Conservation (phyloP, 2,888 invertebrate species). For the Cremastobaeus sp. region DNA sequence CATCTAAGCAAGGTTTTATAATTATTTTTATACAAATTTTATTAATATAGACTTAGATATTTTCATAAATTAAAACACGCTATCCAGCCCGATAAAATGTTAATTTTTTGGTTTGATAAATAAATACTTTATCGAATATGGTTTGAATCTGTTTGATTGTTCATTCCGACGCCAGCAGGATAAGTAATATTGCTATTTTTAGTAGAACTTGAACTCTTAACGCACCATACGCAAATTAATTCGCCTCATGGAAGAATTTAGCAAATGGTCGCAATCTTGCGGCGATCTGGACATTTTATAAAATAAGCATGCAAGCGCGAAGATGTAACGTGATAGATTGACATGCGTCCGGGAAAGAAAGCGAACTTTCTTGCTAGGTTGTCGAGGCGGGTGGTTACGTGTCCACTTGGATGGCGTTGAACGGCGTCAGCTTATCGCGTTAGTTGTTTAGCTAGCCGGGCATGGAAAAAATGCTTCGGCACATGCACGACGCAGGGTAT, state of each 20-base stretch:
- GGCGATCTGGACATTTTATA: constrained; percentile 23
- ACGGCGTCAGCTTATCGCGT: constrained; percentile 71
- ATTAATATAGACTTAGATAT: background rate
- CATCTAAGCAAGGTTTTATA: constrained; percentile 16
- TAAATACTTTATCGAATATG: constrained; percentile 2
- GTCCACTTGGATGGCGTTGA: constrained; percentile 65
- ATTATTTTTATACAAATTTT: constrained; percentile 36
- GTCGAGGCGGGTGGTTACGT: constrained; percentile 56
- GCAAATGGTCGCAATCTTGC: constrained; percentile 27
- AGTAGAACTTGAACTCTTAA: too few relatives aligned
- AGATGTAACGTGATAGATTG: constrained; percentile 48
- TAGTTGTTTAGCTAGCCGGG: constrained; percentile 56
- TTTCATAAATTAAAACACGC: background rate
- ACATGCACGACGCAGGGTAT: constrained; percentile 72
- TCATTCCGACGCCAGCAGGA: background rate
- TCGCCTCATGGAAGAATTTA: constrained; percentile 6
- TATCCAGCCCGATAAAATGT: background rate
- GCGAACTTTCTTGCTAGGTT: constrained; percentile 56
- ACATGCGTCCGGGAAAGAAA: constrained; percentile 52
- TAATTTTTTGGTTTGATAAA: constrained; percentile 11
- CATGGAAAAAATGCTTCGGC: constrained; percentile 67
- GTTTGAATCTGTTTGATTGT: background rate
- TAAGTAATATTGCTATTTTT: too few relatives aligned
- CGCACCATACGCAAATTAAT: too few relatives aligned
- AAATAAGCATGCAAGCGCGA: constrained; percentile 47